Percentiles rank a stretch among this genome's conserved stretches.
Evolutionary conservation across 2,888 invertebrate genomes (phyloP).

Genomic region (Pogonocherus hispidulus): DNA sequence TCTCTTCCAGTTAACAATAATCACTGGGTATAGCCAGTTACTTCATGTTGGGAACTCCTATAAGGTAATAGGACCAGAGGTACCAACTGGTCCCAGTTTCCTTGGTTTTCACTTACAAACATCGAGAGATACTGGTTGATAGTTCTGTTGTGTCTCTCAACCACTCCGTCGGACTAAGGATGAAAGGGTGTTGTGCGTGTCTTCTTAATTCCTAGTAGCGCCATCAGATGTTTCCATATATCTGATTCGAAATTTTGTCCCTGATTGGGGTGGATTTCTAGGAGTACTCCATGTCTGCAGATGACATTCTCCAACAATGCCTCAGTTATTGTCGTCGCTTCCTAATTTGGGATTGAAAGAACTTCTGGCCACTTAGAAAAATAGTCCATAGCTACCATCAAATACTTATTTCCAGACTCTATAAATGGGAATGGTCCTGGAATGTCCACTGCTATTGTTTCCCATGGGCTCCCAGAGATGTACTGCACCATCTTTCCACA

Average conservation of each 20-base stretch:
- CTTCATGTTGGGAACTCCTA: too few species aligned
- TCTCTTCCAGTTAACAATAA: too few species aligned
- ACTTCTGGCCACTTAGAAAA: constrained; percentile 52
- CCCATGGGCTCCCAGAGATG: too few species aligned
- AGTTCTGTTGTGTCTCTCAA: constrained; percentile 19
- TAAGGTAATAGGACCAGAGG: neutral
- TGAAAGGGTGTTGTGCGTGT: constrained; percentile 53
- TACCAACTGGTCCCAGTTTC: neutral
- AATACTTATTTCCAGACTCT: constrained; percentile 18
- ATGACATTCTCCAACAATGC: constrained; percentile 43
- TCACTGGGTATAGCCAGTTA: too few species aligned
- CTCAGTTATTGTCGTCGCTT: constrained; percentile 46
- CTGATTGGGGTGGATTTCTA: constrained; percentile 32
- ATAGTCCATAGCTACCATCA: constrained; percentile 39
- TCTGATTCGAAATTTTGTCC: too few species aligned
- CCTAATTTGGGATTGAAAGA: constrained; percentile 53
- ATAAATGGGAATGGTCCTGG: constrained; percentile 42
- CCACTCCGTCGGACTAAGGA: constrained; percentile 54
- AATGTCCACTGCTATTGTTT: constrained; percentile 40
- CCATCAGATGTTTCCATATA: too few species aligned
- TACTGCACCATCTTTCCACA: constrained; percentile 15
- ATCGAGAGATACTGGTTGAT: constrained; percentile 29
- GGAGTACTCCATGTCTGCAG: constrained; percentile 44
- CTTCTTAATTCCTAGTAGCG: constrained; percentile 28
- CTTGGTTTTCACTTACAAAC: neutral